A percentile compares a stretch with the other conserved stretches of the same genome.
Evolutionary conservation across 2,113 vertebrate species (phyloP).

Genomic region (Ictalurus punctatus): DNA sequence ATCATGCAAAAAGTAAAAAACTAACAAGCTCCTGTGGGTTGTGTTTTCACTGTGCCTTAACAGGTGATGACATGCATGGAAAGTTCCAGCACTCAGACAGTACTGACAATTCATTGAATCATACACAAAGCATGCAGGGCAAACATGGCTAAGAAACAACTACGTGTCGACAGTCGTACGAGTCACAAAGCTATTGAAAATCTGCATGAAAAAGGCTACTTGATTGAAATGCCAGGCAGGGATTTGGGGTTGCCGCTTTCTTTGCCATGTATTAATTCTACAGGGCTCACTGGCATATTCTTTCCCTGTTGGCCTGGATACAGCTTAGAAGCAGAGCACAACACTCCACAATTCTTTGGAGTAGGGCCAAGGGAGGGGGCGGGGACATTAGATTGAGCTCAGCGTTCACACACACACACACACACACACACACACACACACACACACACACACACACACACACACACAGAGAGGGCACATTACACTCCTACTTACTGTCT

Average conservation of each 20-base stretch:
- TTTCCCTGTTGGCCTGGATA: constrained; percentile 50
- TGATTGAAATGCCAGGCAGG: constrained; percentile 53
- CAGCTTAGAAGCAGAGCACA: constrained; percentile 43
- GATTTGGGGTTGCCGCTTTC: constrained; percentile 24
- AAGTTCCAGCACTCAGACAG: constrained; percentile 6
- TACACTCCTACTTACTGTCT: neutral
- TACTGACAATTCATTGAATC: neutral
- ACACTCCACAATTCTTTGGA: constrained; percentile 36
- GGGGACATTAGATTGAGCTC: constrained; percentile 12
- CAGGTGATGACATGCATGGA: constrained; percentile 8
- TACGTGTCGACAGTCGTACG: neutral
- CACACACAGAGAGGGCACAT: neutral
- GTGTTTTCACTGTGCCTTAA: neutral
- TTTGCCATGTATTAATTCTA: constrained; percentile 45
- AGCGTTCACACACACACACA: constrained; percentile 46
- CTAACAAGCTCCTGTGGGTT: neutral
- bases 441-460: constrained; percentile 18
- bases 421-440: constrained; percentile 43
- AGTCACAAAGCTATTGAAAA: constrained; percentile 9
- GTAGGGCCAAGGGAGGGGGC: constrained; percentile 41
- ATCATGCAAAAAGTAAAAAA: neutral
- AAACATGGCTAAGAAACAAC: neutral
- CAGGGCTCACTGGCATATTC: constrained; percentile 28
- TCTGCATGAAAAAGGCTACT: constrained; percentile 29
- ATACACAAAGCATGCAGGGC: neutral